Evolutionary conservation across 2,797 vertebrate species (phyloP).

Genomic region (Eleutherodactylus coqui): DNA sequence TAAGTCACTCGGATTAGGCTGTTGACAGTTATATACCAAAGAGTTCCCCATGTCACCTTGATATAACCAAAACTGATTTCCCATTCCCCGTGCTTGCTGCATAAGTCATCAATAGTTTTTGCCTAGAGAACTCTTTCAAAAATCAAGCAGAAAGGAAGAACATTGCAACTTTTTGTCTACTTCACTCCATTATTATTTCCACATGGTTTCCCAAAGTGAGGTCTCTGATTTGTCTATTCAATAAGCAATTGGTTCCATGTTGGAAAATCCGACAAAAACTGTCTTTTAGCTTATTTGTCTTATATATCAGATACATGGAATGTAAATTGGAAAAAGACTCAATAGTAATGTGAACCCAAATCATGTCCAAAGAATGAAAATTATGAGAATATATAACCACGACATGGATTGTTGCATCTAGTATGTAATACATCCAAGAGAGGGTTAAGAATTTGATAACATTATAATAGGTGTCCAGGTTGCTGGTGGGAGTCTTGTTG

Average conservation of each 20-base stretch:
- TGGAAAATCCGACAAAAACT: background rate
- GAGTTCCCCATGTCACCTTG: too few species aligned
- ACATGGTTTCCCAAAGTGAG: background rate
- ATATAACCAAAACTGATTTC: too few species aligned
- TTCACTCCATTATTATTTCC: background rate
- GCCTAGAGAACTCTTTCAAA: background rate
- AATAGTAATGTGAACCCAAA: background rate
- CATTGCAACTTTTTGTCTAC: background rate
- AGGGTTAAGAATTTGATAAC: background rate
- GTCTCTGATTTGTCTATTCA: background rate
- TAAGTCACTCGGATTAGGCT: too few species aligned
- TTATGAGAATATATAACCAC: background rate
- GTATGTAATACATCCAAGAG: background rate
- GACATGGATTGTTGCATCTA: background rate
- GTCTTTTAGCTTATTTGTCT: background rate
- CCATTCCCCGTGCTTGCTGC: too few species aligned
- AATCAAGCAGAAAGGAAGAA: background rate
- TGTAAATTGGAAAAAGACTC: slow-evolving; percentile 6
- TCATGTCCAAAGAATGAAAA: background rate
- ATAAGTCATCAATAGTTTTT: too few species aligned
- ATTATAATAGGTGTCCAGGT: background rate
- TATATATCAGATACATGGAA: background rate
- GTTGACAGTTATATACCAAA: too few species aligned
- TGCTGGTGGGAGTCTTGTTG: background rate
- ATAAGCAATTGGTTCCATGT: too few species aligned